A percentile compares a stretch with the other conserved stretches of the same genome.
phyloP scores from a whole-genome alignment of 2,797 vertebrate species.

The Mallotus villosus region DNA sequence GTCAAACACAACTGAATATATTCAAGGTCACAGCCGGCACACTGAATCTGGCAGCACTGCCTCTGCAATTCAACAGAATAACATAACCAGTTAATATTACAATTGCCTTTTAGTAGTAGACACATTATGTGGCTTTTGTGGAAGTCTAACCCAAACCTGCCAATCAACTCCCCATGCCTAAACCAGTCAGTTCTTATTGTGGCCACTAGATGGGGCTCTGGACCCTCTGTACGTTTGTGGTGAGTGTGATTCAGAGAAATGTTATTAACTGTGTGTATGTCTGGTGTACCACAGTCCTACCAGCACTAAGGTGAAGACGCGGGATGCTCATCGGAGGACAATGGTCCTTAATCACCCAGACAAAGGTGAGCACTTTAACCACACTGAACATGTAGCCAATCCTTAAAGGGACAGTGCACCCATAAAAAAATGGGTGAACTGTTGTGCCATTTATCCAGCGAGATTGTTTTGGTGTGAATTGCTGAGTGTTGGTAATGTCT shows the following conservation, averaged over 20 bases:
- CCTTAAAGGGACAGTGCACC: too few species aligned
- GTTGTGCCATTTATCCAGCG: too few species aligned
- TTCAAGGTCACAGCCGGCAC: not conserved
- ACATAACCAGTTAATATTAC: not conserved
- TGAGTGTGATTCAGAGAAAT: not conserved
- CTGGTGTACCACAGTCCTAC: constrained; percentile 75
- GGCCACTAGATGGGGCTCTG: constrained; percentile 49
- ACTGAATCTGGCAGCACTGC: not conserved
- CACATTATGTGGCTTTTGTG: not conserved
- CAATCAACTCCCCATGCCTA: not conserved
- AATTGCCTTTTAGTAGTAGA: not conserved
- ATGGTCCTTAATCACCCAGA: constrained; percentile 96
- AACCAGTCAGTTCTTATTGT: not conserved
- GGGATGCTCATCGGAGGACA: constrained; percentile 84
- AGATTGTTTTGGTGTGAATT: too few species aligned
- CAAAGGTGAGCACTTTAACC: constrained; percentile 79
- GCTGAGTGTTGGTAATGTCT: too few species aligned
- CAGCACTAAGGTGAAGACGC: constrained; percentile 82
- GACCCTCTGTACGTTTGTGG: constrained; percentile 13
- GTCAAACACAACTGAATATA: not conserved
- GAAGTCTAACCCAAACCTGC: not conserved
- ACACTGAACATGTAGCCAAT: not conserved
- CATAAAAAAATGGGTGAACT: too few species aligned
- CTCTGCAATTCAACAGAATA: not conserved
- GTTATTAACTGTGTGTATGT: not conserved